These are phyloP conservation scores for Hippoglossus stenolepis DNA, from an alignment of 2,113 vertebrate genomes.

Conservation along the genomic window DNA sequence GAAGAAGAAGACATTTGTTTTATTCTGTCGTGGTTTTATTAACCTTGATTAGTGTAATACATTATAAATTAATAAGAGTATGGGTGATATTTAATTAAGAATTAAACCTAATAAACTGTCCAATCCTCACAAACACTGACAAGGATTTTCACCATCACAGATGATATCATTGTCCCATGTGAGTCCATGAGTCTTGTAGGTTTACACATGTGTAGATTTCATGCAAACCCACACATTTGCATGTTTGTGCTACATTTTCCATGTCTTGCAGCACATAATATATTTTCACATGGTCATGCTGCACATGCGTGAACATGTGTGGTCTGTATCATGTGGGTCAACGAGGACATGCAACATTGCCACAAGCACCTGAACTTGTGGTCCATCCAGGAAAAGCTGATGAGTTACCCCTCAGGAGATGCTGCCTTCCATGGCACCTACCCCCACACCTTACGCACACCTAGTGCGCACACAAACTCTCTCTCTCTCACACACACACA, in stretches of 20 bases:
- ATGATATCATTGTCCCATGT: neutral
- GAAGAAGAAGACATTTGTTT: no score
- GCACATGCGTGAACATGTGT: constrained; percentile 20
- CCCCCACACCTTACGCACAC: constrained; percentile 62
- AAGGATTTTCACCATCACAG: neutral
- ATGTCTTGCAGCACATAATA: neutral
- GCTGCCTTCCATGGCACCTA: constrained; percentile 62
- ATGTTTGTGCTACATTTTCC: neutral
- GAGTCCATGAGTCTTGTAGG: neutral
- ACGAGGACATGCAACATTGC: constrained; percentile 63
- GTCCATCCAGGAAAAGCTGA: constrained; percentile 75
- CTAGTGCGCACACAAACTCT: constrained; percentile 29
- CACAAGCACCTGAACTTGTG: constrained; percentile 69
- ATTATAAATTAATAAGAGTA: no score
- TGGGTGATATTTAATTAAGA: no score
- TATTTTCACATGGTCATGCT: neutral
- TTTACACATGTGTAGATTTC: neutral
- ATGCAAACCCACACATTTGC: neutral
- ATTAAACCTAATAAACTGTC: neutral
- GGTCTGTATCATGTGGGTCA: constrained; percentile 68
- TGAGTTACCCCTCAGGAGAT: constrained; percentile 74
- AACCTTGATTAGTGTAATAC: no score
- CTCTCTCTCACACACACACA: constrained; percentile 9
- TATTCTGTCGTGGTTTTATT: no score
- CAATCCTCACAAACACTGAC: neutral